Evolutionary conservation across 2,888 invertebrate genomes (phyloP).

Genomic region (Lasioglossum morio): DNA sequence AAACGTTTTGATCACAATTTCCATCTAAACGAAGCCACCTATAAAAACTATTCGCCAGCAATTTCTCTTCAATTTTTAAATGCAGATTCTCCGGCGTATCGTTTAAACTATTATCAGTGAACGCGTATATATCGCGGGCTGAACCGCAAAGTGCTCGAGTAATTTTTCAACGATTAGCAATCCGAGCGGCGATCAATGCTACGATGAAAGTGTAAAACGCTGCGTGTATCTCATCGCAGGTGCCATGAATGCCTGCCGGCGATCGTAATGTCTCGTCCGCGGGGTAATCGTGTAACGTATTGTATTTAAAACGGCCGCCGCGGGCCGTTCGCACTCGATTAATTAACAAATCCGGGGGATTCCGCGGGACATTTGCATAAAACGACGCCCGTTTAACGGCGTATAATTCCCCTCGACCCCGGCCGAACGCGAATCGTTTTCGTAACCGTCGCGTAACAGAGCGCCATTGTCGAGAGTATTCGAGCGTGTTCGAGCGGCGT

Average conservation of each 20-base stretch:
- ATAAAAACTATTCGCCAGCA: not conserved
- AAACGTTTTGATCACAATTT: not conserved
- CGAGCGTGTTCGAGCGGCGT: conserved; percentile 9
- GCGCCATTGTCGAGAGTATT: not conserved
- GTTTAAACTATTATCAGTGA: not conserved
- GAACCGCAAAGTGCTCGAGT: not conserved
- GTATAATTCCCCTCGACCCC: conserved; percentile 23
- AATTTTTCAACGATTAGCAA: not conserved
- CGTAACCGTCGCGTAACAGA: conserved; percentile 20
- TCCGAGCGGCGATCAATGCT: not conserved
- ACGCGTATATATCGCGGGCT: not conserved
- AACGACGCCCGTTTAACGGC: conserved; percentile 38
- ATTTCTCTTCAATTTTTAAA: not conserved
- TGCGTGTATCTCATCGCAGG: conserved; percentile 1
- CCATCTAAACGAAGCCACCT: not conserved
- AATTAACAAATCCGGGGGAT: conserved; percentile 45
- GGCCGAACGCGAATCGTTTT: conserved; percentile 6
- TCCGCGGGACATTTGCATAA: conserved; percentile 31
- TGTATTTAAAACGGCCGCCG: conserved; percentile 27
- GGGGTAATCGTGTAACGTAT: conserved; percentile 18
- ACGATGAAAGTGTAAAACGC: not conserved
- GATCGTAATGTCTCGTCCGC: not conserved
- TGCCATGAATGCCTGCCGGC: not conserved
- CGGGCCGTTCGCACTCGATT: conserved; percentile 38
- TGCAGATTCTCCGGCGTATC: not conserved